Conservation (phyloP, 2,888 invertebrate genomes). For the Tryphoninae sp. region DNA sequence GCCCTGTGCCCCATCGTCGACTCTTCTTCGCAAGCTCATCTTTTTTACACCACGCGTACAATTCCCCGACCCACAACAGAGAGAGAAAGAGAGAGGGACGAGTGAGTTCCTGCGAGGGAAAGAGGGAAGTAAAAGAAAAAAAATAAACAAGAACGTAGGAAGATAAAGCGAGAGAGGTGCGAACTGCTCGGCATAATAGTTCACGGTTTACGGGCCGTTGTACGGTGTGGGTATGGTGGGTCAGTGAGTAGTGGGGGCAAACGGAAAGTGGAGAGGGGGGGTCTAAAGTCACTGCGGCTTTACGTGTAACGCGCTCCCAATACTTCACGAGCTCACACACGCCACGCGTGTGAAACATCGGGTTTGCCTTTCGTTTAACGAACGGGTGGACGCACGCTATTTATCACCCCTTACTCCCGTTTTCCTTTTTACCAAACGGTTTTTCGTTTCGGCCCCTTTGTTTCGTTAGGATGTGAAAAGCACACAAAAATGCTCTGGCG, state of each 20-base stretch:
- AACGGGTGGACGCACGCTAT: constrained; percentile 40
- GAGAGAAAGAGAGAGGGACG: background rate
- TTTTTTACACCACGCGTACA: constrained; percentile 29
- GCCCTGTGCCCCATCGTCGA: background rate
- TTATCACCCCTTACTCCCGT: constrained; percentile 36
- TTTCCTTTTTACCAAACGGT: constrained; percentile 10
- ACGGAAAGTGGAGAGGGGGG: constrained; percentile 1
- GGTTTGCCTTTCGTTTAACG: constrained; percentile 39
- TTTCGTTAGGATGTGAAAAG: constrained; percentile 9
- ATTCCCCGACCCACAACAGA: constrained; percentile 19
- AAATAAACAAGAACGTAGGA: background rate
- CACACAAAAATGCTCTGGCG: background rate
- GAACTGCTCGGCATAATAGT: constrained; percentile 29
- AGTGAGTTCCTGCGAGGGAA: background rate
- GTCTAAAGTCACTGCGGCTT: constrained; percentile 40
- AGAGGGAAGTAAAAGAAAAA: background rate
- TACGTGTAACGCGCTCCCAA: constrained; percentile 29
- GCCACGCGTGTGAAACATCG: constrained; percentile 28
- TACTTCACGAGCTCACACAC: constrained; percentile 15
- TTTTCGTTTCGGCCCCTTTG: constrained; percentile 11
- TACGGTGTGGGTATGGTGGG: constrained; percentile 2
- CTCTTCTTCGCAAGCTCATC: constrained; percentile 21
- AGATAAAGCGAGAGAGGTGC: constrained; percentile 14
- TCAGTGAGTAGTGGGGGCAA: background rate
- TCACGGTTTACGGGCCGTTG: constrained; percentile 25